Evolutionary conservation across 2,797 vertebrate species (phyloP), one percentile per base, ranked within the genome.

Genomic region (Sebastes diaconus): DNA sequence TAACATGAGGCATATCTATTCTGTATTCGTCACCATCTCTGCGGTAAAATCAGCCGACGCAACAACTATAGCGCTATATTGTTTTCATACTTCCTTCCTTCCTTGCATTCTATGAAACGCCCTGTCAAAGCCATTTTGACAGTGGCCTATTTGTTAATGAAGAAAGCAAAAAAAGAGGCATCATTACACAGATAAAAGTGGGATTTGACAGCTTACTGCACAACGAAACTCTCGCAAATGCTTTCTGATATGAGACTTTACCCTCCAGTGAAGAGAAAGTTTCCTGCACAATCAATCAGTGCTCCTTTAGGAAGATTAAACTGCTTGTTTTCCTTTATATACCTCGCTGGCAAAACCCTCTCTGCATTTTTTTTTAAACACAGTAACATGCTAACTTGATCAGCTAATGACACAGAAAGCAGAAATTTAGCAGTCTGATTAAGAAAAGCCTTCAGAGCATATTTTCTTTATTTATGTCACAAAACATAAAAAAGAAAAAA

Each of bases 51-150:
- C 36, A 14, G 36, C 36, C 0, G 36, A 13, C 12, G 36, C 12
- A 1, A 39, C 12, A 39, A 39, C 36, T 14, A 39, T 14, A 13
- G 36, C 36, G 12, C 36, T 39, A 24, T 22, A 39, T 32, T 58
- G 18, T 73, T 77, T 42, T 57, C 25, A 77, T 12, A 22, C 63
- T 68, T 86, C 79, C 84, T 92, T 88, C 77, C 85, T 92, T 88
- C 77, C 85, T 77, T 52, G 50, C 20, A 87, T 84, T 88, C 64
- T 50, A 16, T 54, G 20, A 67, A 54, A 77, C 61, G 18, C 11
- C n/a, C 29, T 65, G 39, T 46, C 12, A 77, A 73, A 78, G 25
- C 6, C 52, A 71, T 76, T 63, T n/a, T 1, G 1, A 42, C 39
- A 11, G 6, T 25, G 3, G n/a, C 39, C 5, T 50, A 27, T 73